Base-by-base conservation (phyloP, 2,113 vertebrate genomes). In the Thalassarche chlororhynchos region DNA sequence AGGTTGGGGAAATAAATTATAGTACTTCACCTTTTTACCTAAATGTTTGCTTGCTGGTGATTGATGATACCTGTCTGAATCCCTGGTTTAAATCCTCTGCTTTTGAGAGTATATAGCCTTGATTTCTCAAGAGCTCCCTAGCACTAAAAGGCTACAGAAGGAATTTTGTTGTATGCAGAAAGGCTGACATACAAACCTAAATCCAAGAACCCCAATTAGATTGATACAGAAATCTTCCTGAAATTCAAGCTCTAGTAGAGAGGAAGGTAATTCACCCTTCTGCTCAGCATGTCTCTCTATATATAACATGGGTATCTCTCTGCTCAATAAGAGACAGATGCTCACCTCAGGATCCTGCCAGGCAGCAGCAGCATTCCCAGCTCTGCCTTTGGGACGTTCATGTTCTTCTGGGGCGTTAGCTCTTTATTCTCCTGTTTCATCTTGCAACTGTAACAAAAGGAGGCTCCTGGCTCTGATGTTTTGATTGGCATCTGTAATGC, bases 1-100 rank as follows among this genome's bases (percentile, higher is more conserved):
- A 4, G 3, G 0, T 10, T 91, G 34, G n/a, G 57, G 47, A 93
- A 95, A 89, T 79, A 68, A 85, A 87, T 95, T 65, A 54, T 9
- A 44, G 36, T 40, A 69, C 69, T 95, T 96, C 61, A 87, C 74
- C 18, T 65, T 95, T 94, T 94, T 87, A 91, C 19, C 66, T 49
- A 90, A 91, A 94, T 87, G 38, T 94, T 96, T 95, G 70, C 70
- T 85, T 93, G 44, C 57, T 87, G 70, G 8, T 90, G 87, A 91
- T 79, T 47, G 61, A 94, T 85, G 69, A 46, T 54, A 71, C 2
- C 1, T 79, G 74, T 58, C 60, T 81, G 68, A 89, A 77, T 66
- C 42, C 29, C 23, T 70, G 29, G 29, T 79, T 91, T 82, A 84
- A 96, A 52, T 87, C 54, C 74, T 82, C 44, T 72, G 47, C n/a